phyloP scores from a whole-genome alignment of 2,797 vertebrate species.

The Taenioides sp. region DNA sequence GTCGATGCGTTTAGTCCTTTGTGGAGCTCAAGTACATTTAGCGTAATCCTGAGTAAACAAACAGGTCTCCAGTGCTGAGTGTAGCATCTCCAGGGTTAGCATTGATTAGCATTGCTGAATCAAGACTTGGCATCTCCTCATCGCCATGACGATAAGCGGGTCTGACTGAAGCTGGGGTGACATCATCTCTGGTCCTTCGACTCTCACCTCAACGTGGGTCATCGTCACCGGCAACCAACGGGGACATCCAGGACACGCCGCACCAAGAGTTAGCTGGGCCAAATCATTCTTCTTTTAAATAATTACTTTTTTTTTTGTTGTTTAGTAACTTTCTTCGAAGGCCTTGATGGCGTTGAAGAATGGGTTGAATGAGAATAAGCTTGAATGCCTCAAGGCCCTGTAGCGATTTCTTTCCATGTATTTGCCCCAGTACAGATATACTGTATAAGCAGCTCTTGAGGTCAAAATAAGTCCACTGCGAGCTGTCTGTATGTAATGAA shows the following conservation, averaged over 20 bases:
- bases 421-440: too few species aligned
- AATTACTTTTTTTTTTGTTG: background rate
- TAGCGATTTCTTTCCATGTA: too few species aligned
- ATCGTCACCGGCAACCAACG: background rate
- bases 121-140: conserved; percentile 2
- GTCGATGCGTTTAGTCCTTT: background rate
- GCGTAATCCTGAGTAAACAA: conserved; percentile 8
- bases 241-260: background rate
- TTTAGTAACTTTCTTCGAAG: too few species aligned
- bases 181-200: conserved; percentile 7
- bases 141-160: conserved; percentile 6
- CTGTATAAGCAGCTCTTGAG: too few species aligned
- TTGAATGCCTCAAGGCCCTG: too few species aligned
- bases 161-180: conserved; percentile 9
- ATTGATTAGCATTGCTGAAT: background rate
- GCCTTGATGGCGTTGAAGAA: too few species aligned
- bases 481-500: too few species aligned
- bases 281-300: background rate
- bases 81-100: conserved; percentile 11
- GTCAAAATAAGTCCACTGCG: too few species aligned
- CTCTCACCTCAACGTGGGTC: conserved; percentile 4
- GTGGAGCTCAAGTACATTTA: background rate
- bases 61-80: conserved; percentile 13
- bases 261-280: background rate
- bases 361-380: too few species aligned